Conservation (phyloP, 2,797 vertebrate species). For the Artibeus lituratus region DNA sequence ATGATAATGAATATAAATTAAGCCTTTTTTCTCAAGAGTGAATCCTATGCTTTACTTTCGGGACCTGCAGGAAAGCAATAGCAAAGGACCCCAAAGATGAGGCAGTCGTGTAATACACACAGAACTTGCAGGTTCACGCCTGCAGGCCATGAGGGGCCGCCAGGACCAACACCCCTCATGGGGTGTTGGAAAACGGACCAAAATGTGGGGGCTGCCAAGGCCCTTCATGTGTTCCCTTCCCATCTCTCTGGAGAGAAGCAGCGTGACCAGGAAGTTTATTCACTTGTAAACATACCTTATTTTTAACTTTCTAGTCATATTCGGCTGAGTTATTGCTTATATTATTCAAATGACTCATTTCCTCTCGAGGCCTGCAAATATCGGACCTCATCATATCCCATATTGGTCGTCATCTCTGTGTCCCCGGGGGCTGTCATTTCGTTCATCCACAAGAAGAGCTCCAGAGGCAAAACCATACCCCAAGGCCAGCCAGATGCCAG, state of each 20-base stretch:
- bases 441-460: conserved; percentile 73
- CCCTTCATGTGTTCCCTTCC: neutral
- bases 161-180: neutral
- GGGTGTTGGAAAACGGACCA: neutral
- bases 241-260: conserved; percentile 45
- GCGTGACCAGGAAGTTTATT: conserved; percentile 81
- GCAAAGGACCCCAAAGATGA: neutral
- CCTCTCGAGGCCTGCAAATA: conserved; percentile 80
- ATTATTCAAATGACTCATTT: conserved; percentile 84
- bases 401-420: conserved; percentile 75
- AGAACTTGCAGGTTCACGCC: neutral
- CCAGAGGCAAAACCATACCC: conserved; percentile 8
- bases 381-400: conserved; percentile 80
- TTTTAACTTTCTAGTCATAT: conserved; percentile 84
- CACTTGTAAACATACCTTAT: conserved; percentile 84
- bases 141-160: neutral
- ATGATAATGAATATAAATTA: neutral
- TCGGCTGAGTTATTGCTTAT: conserved; percentile 82
- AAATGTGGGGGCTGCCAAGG: neutral
- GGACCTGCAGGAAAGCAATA: neutral
- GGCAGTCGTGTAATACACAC: accelerated
- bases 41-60: neutral
- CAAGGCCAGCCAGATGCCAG: neutral
- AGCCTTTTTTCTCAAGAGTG: neutral
- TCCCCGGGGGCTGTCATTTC: conserved; percentile 70